Percentiles rank a stretch among this genome's conserved stretches.
These are phyloP conservation scores for Puma concolor DNA, from an alignment of 2,113 vertebrate species.

Conservation along the genomic window DNA sequence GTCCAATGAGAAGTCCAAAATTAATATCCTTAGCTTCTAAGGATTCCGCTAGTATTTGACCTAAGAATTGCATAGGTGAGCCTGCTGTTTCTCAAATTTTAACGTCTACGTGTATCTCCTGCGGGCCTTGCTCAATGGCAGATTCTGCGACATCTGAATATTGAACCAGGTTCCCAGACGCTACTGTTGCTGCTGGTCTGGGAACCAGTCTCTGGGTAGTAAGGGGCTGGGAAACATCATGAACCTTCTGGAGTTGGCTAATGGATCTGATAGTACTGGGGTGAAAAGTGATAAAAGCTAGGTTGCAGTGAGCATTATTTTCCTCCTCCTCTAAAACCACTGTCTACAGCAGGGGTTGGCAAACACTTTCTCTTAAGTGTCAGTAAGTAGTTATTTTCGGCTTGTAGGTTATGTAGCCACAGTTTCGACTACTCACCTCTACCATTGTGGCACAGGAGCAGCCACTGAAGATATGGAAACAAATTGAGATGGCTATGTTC, in stretches of 20 bases:
- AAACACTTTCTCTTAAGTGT: neutral
- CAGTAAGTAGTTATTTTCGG: neutral
- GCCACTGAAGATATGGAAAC: neutral
- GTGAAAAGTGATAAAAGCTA: neutral
- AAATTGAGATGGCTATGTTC: neutral
- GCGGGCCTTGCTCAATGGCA: neutral
- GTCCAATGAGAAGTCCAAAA: neutral
- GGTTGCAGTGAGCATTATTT: too few relatives aligned
- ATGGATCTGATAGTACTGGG: neutral
- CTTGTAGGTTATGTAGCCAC: neutral
- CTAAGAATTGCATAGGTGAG: neutral
- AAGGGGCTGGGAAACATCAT: neutral
- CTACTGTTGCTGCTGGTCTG: rapidly evolving
- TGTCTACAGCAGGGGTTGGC: neutral
- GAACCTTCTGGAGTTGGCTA: neutral
- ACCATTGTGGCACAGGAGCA: neutral
- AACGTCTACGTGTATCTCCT: neutral
- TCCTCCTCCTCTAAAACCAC: neutral
- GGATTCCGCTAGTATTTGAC: neutral
- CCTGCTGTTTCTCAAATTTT: neutral
- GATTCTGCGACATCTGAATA: neutral
- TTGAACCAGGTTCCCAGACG: neutral
- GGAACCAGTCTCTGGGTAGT: neutral
- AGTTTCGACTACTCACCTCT: neutral
- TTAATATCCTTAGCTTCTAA: neutral